Conservation (phyloP, 2,888 invertebrate genomes). For the Phalera bucephala region DNA sequence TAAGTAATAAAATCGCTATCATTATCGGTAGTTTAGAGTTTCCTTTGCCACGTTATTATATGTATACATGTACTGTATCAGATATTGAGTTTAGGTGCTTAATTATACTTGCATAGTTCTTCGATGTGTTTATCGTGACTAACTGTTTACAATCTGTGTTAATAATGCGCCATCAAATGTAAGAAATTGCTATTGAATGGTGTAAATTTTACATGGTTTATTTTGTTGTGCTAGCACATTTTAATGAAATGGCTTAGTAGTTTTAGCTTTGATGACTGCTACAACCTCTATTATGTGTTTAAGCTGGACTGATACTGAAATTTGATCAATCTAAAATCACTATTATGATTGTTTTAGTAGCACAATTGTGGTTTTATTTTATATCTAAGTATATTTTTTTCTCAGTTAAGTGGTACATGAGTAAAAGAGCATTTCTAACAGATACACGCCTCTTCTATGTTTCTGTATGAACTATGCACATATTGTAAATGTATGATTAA, state of each 20-base stretch:
- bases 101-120: slow-evolving; percentile 17
- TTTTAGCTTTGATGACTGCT: no score
- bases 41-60: slow-evolving; percentile 18
- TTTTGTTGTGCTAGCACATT: no score
- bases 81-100: slow-evolving; percentile 22
- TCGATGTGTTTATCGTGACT: slow-evolving; percentile 31
- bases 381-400: no score
- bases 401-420: no score
- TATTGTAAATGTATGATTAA: no score
- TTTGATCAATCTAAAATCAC: no score
- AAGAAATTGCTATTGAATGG: neutral
- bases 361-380: no score
- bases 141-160: slow-evolving; percentile 26
- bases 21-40: slow-evolving; percentile 26
- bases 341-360: no score
- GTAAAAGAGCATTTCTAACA: no score
- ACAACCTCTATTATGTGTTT: no score
- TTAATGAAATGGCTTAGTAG: no score
- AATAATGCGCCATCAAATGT: slow-evolving; percentile 11
- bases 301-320: no score
- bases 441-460: neutral
- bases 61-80: slow-evolving; percentile 13
- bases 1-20: slow-evolving; percentile 16
- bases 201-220: neutral
- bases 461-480: neutral